Base-by-base conservation (phyloP, 2,888 invertebrate species). In the Microdon myrmicae region DNA sequence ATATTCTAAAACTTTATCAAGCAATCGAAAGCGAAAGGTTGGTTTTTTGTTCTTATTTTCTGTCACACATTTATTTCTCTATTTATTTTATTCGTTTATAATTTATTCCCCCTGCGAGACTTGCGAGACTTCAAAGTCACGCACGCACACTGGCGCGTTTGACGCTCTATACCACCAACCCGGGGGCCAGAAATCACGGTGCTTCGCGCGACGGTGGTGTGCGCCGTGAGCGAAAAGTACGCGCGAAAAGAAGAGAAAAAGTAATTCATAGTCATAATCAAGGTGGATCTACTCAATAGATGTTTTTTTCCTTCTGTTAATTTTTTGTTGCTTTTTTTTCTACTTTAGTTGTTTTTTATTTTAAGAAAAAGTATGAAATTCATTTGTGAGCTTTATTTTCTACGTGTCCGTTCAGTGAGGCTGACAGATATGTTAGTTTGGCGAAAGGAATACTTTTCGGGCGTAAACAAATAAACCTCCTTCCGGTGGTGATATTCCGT, bases 231-330 rank as follows among this genome's bases (percentile, higher is more conserved):
- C n/a, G n/a, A n/a, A n/a, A n/a, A n/a, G n/a, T n/a, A n/a, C n/a
- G n/a, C n/a, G n/a, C n/a, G n/a, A n/a, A 17, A 4, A 10, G 22
- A 22, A 12, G 29, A 9, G 29, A 39, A 17, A 55, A 39, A 25
- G 47, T 31, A 49, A 58, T 58, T 64, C 64, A 64, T 58, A 61
- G 60, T 61, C 60, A 61, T 61, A 58, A 51, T 58, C 64, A 64
- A 64, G 64, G 64, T 64, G 32, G 51, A 53, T 58, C 38, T 45
- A 32, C 29, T 58, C 43, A 32, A 53, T 53, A 53, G 37, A 64
- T 47, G 56, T 44, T 64, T 45, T 26, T 58, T 64, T 53, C 32
- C 41, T 56, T 43, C 16, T 37, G 12, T 49, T 49, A 25, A 41
- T 35, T 49, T 39, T 44, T 45, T 56, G 55, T 49, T 51, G 56